phyloP scores from a whole-genome alignment of 1,140 invertebrate genomes.

The Microplitis mediator region DNA sequence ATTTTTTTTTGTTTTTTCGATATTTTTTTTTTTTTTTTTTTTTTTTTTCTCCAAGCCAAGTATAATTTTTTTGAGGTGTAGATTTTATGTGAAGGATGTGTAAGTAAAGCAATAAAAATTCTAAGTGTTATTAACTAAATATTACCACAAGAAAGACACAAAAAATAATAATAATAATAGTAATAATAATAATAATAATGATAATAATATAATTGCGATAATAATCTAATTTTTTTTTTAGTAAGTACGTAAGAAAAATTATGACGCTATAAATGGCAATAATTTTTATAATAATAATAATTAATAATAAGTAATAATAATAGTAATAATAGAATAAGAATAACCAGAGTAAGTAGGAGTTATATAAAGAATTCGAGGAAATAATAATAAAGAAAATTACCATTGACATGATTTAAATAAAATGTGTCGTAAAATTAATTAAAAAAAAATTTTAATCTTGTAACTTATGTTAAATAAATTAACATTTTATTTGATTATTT shows the following conservation, averaged over 20 bases:
- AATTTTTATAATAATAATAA: constrained; percentile 37
- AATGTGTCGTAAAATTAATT: background rate
- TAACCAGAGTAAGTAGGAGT: constrained; percentile 4
- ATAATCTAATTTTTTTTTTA: background rate
- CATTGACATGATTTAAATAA: background rate
- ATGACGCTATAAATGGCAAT: constrained; percentile 34
- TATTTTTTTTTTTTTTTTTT: background rate
- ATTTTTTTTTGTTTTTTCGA: background rate
- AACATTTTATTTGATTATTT: constrained; percentile 3
- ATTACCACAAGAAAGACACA: constrained; percentile 41
- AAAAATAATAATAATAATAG: constrained; percentile 42
- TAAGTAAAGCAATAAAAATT: constrained; percentile 34
- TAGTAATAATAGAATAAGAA: constrained; percentile 20
- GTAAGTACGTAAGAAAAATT: constrained; percentile 5
- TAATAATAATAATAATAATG: constrained; percentile 39
- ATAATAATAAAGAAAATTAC: constrained; percentile 28
- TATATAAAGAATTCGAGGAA: background rate
- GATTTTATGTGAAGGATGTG: background rate
- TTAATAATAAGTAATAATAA: constrained; percentile 34
- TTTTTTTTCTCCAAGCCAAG: background rate
- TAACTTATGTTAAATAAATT: constrained; percentile 1
- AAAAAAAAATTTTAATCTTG: no score
- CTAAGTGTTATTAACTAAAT: constrained; percentile 40
- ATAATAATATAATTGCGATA: constrained; percentile 31
- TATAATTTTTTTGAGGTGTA: background rate